phyloP scores from a whole-genome alignment of 1,140 invertebrate species.

The Drosophila equinoxialis region DNA sequence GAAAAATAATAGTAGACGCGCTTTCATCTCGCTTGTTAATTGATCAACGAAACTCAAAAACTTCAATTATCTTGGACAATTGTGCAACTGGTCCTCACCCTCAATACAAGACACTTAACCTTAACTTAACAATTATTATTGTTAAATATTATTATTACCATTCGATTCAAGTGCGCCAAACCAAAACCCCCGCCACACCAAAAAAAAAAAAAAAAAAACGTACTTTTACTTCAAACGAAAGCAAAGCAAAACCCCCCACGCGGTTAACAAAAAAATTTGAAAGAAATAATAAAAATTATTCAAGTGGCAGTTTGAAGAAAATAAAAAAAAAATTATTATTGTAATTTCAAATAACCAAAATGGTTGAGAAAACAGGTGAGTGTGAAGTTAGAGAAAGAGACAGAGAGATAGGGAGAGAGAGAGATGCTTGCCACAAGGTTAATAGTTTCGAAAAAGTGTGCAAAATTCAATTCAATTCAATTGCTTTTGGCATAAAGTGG shows the following conservation, averaged over 20 bases:
- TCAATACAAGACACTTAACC: slow-evolving; percentile 67
- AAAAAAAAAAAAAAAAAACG: neutral
- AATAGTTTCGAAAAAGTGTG: slow-evolving; percentile 8
- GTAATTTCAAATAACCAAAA: slow-evolving; percentile 42
- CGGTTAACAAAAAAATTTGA: slow-evolving; percentile 24
- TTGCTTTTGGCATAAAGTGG: slow-evolving; percentile 13
- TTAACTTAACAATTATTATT: slow-evolving; percentile 78
- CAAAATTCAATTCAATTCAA: slow-evolving; percentile 13
- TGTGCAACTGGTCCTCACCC: slow-evolving; percentile 51
- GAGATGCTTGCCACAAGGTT: slow-evolving; percentile 7
- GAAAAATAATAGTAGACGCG: slow-evolving; percentile 44
- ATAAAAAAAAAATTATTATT: slow-evolving; percentile 9
- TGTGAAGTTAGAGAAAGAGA: slow-evolving; percentile 33
- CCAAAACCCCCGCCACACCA: neutral
- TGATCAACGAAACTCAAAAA: slow-evolving; percentile 9
- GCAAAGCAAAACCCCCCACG: slow-evolving; percentile 45
- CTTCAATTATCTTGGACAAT: slow-evolving; percentile 44
- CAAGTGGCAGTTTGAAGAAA: slow-evolving; percentile 50
- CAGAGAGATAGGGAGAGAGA: slow-evolving; percentile 11
- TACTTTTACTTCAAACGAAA: slow-evolving; percentile 61
- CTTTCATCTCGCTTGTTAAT: slow-evolving; percentile 46
- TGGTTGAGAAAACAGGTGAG: slow-evolving; percentile 80
- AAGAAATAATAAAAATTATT: slow-evolving; percentile 19
- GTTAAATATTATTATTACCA: slow-evolving; percentile 45
- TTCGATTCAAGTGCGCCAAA: slow-evolving; percentile 57